phyloP scores from a whole-genome alignment of 2,888 invertebrate species.

The Patella caerulea region DNA sequence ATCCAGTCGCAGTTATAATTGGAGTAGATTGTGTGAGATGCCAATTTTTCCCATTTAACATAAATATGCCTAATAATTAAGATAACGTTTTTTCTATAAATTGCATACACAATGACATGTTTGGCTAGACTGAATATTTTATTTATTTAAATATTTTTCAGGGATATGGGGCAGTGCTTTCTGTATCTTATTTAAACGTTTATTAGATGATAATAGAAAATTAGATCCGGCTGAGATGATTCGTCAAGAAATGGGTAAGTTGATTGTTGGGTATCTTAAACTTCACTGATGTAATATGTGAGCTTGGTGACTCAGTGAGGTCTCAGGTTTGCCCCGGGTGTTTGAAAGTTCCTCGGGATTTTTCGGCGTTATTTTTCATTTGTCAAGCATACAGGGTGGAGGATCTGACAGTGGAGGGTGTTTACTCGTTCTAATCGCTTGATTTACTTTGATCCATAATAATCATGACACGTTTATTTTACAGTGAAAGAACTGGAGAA shows the following conservation, averaged over 20 bases:
- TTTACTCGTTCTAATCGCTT: background rate
- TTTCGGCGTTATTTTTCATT: background rate
- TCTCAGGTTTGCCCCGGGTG: background rate
- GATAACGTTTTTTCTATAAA: background rate
- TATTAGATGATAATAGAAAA: constrained; percentile 68
- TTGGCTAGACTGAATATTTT: background rate
- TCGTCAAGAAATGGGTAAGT: constrained; percentile 59
- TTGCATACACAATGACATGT: constrained; percentile 1
- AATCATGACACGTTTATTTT: background rate
- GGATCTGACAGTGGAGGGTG: too few species aligned
- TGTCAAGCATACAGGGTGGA: background rate
- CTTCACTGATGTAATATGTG: background rate
- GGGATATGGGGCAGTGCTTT: constrained; percentile 74
- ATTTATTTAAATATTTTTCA: constrained; percentile 32
- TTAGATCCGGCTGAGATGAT: constrained; percentile 65
- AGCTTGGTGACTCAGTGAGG: too few species aligned
- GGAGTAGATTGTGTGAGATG: too few species aligned
- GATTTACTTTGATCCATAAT: background rate
- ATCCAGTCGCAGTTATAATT: too few species aligned
- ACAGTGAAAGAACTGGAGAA: constrained; percentile 52
- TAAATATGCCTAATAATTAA: too few species aligned
- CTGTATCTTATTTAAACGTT: constrained; percentile 72
- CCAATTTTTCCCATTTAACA: too few species aligned
- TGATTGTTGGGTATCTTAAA: background rate
- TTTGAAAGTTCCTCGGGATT: background rate